These are phyloP conservation scores for Okapia johnstoni DNA, from an alignment of 2,113 vertebrate genomes.

Conservation along the genomic window DNA sequence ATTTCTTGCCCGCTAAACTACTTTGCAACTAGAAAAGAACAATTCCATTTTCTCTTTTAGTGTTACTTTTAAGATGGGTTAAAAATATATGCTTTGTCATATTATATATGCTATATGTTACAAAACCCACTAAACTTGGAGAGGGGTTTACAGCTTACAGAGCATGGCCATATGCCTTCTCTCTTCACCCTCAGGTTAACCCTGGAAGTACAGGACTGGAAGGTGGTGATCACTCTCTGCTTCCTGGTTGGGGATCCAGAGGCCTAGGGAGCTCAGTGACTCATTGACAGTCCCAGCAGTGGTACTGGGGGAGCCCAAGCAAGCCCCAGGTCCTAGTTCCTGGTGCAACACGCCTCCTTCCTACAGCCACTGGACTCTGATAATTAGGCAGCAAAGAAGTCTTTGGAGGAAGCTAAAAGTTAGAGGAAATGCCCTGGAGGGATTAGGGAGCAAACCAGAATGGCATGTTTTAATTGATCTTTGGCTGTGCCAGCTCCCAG, in stretches of 20 bases:
- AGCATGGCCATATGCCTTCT: not conserved
- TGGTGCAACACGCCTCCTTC: not conserved
- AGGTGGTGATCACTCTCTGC: not conserved
- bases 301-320: not conserved
- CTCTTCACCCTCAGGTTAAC: not conserved
- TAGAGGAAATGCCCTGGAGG: constrained; percentile 30
- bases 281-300: not conserved
- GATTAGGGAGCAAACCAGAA: constrained; percentile 8
- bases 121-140: not conserved
- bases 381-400: constrained; percentile 36
- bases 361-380: not conserved
- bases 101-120: not conserved
- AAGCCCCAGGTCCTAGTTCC: not conserved
- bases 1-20: not conserved
- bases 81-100: not conserved
- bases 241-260: not conserved
- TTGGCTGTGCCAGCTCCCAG: constrained; percentile 34
- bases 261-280: not conserved
- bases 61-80: not conserved
- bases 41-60: not conserved
- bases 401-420: constrained; percentile 33
- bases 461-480: constrained; percentile 55
- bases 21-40: not conserved
- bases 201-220: not conserved
- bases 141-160: not conserved